Base-by-base conservation (phyloP, 2,797 vertebrate genomes). In the Takifugu ocellatus region DNA sequence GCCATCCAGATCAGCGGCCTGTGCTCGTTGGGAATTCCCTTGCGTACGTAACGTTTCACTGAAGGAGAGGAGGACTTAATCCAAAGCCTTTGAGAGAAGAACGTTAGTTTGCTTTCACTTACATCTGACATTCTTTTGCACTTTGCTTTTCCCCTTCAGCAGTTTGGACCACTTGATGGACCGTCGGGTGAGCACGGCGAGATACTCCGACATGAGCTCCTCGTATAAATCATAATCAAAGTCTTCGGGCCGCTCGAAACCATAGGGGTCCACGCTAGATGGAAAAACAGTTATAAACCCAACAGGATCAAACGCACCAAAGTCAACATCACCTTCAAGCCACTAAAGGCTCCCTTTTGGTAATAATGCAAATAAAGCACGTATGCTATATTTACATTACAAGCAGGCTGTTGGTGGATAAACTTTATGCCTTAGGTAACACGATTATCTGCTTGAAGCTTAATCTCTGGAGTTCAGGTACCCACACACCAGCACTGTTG, bases 21-120 rank as follows among this genome's bases (percentile, higher is more conserved):
- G 75, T 96, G 93, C 79, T 97, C 94, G 55, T 91, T 93, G 1
- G 97, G 97, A 68, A 98, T 81, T 3, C 97, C 96, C 74, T 99
- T 99, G 25, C 97, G 94, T 49, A 98, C 92, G 0, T 95, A 99
- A 26, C 97, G 93, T 79, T 99, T 99, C 70, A 99, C 97, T 99
- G 87, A 55, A 65, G 25, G 17, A 55, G 9, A 63, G 26, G 36
- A 25, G 56, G 5, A 43, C 10, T 16, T 16, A 24, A 3, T 6
- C 56, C 5, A 44, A 43, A 21, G 12, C 5, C 10, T n/a, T 9
- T 7, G 16, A 7, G 5, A 8, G 16, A 46, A 1, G 8, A 2
- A 17, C 3, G 44, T 3, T 8, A 2, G 16, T 53, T 1, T 17
- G 11, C n/a, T 68, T 57, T 63, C 36, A 70, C 92, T 90, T 75